phyloP scores from a whole-genome alignment of 2,113 vertebrate species.

The Caranx ignobilis region DNA sequence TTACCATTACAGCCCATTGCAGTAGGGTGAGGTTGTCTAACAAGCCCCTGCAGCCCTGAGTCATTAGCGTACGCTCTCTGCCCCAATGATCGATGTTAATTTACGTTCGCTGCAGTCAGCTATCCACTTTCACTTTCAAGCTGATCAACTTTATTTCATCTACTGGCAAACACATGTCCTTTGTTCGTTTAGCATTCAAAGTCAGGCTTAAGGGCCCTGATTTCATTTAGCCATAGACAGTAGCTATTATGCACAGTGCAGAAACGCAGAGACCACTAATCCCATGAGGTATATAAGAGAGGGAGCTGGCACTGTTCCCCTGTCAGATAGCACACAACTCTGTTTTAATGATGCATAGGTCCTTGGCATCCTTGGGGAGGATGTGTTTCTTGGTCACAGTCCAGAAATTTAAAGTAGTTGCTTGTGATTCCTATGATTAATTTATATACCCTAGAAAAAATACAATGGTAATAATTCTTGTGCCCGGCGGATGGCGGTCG shows the following conservation, averaged over 20 bases:
- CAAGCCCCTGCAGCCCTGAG: slow-evolving; percentile 73
- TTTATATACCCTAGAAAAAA: slow-evolving; percentile 81
- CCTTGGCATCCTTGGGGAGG: slow-evolving; percentile 70
- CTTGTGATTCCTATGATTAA: slow-evolving; percentile 83
- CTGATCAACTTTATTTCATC: slow-evolving; percentile 68
- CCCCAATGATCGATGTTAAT: slow-evolving; percentile 78
- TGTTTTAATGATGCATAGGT: slow-evolving; percentile 81
- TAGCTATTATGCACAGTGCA: slow-evolving; percentile 48
- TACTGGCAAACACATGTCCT: slow-evolving; percentile 15
- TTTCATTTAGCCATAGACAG: slow-evolving; percentile 51
- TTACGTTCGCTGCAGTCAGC: slow-evolving; percentile 70
- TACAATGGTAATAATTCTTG: slow-evolving; percentile 84
- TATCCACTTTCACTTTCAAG: slow-evolving; percentile 67
- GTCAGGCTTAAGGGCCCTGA: slow-evolving; percentile 51
- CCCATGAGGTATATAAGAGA: slow-evolving; percentile 41
- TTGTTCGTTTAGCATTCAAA: slow-evolving; percentile 57
- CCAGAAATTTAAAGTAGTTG: slow-evolving; percentile 82
- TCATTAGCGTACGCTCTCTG: slow-evolving; percentile 71
- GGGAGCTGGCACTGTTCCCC: slow-evolving; percentile 51
- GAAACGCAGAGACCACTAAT: slow-evolving; percentile 41
- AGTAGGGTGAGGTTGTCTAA: slow-evolving; percentile 65
- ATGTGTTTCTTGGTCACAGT: slow-evolving; percentile 80
- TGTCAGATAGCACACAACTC: slow-evolving; percentile 65
- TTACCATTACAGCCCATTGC: slow-evolving; percentile 53
- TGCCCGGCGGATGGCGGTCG: slow-evolving; percentile 75